Base-by-base conservation (phyloP, 1,140 invertebrate genomes). In the Cydia fagiglandana region DNA sequence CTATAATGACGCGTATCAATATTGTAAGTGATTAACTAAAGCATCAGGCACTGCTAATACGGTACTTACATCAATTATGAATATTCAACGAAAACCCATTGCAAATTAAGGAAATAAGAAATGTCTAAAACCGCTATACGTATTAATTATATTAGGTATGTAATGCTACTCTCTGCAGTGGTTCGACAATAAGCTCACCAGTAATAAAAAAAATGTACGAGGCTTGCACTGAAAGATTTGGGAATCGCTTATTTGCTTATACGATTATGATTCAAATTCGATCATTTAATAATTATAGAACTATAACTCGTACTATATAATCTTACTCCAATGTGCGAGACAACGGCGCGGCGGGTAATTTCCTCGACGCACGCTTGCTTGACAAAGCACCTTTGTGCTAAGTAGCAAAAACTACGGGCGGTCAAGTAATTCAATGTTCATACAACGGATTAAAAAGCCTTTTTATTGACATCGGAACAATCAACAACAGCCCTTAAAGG, bases 391-490 rank as follows among this genome's bases (percentile, higher is more conserved):
- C 85, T 77, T 90, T 89, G 86, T 89, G 84, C 86, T 81, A 81
- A 89, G 84, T 88, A 91, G 86, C 87, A 88, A 88, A 88, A 88
- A 85, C 89, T 84, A 79, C 87, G 85, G 88, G 89, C 82, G 89
- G 88, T 90, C 87, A 87, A 85, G 83, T 88, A 88, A 89, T 89
- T 88, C 82, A 79, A 85, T 88, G 83, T 80, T 79, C 75, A 85
- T 61, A 83, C 74, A 80, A 68, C 30, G 81, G 78, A 83, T 86
- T 82, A 85, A 75, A 74, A 80, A 68, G 9, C 78, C 74, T 77
- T 74, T 66, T 68, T 77, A 77, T 77, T 81, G 64, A 9, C 20
- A 61, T 28, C 70, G 30, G 50, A 24, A 15, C 34, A 82, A 24
- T 13, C 7, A 4, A 84, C 80, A 81, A 45, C n/a, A 24, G 20